Base-by-base conservation (phyloP, 2,888 invertebrate genomes). In the Proisotoma minuta region DNA sequence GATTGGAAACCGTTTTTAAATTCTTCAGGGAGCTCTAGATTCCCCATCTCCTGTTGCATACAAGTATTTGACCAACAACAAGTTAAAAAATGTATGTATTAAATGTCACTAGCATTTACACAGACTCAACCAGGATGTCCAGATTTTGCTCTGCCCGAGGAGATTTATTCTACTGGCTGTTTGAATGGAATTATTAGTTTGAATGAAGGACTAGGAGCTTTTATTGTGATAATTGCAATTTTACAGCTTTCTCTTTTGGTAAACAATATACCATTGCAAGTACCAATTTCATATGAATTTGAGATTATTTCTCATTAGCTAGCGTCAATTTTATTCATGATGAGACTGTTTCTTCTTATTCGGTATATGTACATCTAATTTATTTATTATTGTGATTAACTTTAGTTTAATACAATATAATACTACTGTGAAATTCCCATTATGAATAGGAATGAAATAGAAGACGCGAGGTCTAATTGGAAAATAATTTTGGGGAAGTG, bases 381-480 rank as follows among this genome's bases (percentile, higher is more conserved):
- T n/a, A n/a, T n/a, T n/a, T n/a, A n/a, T n/a, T n/a, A n/a, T n/a
- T n/a, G n/a, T n/a, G n/a, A n/a, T n/a, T n/a, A n/a, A n/a, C n/a
- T n/a, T n/a, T n/a, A n/a, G n/a, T n/a, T n/a, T n/a, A n/a, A n/a
- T n/a, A n/a, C n/a, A n/a, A n/a, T n/a, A n/a, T n/a, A n/a, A n/a
- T n/a, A n/a, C n/a, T n/a, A n/a, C n/a, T n/a, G n/a, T n/a, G n/a
- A n/a, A n/a, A n/a, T n/a, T n/a, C n/a, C n/a, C n/a, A n/a, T n/a
- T n/a, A n/a, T n/a, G n/a, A n/a, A n/a, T 24, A 64, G 64, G 1
- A 12, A 57, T 3, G 60, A 64, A 54, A 48, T 64, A 5, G 60
- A 64, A 23, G 64, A 64, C 39, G 56, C 52, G 24, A 40, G 64
- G 28, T 40, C 57, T 12, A 22, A 22, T 15, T 43, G 61, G 15